Conservation (phyloP, 2,888 invertebrate genomes). For the Microplitis deprimator region DNA sequence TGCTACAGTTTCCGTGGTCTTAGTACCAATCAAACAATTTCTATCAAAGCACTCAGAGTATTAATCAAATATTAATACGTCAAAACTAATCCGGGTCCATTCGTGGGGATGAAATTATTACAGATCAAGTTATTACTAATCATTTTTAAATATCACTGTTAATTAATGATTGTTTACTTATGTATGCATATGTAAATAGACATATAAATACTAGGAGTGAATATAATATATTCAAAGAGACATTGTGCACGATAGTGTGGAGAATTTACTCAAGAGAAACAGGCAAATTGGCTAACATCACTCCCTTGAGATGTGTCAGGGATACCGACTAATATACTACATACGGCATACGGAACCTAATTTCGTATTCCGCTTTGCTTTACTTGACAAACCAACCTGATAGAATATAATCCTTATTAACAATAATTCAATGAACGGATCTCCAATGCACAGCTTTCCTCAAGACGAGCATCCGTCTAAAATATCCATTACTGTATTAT, state of each 20-base stretch:
- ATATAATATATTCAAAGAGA: background rate
- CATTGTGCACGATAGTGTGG: background rate
- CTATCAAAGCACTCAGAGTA: background rate
- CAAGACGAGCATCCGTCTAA: too few relatives aligned
- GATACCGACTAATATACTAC: background rate
- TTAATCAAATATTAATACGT: background rate
- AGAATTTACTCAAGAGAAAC: conserved; percentile 1
- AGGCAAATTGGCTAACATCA: background rate
- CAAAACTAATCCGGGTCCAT: background rate
- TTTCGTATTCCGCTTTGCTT: background rate
- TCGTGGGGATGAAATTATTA: background rate
- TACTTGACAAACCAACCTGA: background rate
- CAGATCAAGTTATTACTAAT: background rate
- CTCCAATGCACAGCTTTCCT: too few relatives aligned
- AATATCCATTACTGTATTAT: too few relatives aligned
- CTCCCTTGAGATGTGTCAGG: background rate
- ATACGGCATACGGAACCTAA: background rate
- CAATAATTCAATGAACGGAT: background rate
- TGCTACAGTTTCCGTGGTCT: too few relatives aligned
- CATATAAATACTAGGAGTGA: background rate
- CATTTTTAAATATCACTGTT: background rate
- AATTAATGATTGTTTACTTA: background rate
- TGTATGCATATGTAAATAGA: background rate
- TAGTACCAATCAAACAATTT: background rate
- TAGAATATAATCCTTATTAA: background rate